phyloP scores from a whole-genome alignment of 2,888 invertebrate genomes.

The Malthinus flaveolus region DNA sequence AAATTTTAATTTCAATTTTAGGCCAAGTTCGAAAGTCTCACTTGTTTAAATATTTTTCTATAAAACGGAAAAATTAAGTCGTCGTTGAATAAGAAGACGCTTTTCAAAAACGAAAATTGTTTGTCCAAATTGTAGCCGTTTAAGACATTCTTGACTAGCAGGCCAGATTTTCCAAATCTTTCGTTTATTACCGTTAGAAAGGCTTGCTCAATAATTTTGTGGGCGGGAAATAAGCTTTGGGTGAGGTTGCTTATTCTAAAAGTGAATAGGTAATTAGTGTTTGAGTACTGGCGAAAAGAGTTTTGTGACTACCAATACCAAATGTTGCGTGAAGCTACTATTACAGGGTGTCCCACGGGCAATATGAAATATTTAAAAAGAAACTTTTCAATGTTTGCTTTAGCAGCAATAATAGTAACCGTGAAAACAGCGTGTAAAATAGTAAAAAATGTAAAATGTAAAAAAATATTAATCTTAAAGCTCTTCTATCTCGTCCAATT shows the following conservation, averaged over 20 bases:
- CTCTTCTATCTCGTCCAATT: too few species aligned
- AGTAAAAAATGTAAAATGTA: too few species aligned
- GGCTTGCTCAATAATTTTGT: constrained; percentile 44
- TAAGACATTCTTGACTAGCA: constrained; percentile 48
- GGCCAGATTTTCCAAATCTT: constrained; percentile 47
- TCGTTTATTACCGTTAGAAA: constrained; percentile 43
- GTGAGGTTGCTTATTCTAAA: constrained; percentile 46
- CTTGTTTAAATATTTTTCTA: constrained; percentile 46
- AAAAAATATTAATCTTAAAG: too few species aligned
- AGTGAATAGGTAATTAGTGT: constrained; percentile 5
- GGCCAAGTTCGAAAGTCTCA: constrained; percentile 25
- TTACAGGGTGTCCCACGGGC: too few species aligned
- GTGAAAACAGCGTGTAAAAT: too few species aligned
- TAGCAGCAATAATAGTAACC: too few species aligned
- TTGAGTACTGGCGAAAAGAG: too few species aligned
- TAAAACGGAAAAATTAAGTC: constrained; percentile 50
- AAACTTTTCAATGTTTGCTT: too few species aligned
- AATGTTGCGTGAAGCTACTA: too few species aligned
- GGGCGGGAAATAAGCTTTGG: constrained; percentile 43
- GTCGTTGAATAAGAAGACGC: constrained; percentile 49
- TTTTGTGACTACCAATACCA: too few species aligned
- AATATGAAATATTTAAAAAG: too few species aligned
- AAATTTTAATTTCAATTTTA: not conserved
- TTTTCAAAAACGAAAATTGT: constrained; percentile 47
- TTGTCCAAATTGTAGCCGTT: constrained; percentile 46